Percentiles rank a stretch among this genome's conserved stretches.
Conservation (phyloP, 2,797 vertebrate species). For the Semotilus atromaculatus region DNA sequence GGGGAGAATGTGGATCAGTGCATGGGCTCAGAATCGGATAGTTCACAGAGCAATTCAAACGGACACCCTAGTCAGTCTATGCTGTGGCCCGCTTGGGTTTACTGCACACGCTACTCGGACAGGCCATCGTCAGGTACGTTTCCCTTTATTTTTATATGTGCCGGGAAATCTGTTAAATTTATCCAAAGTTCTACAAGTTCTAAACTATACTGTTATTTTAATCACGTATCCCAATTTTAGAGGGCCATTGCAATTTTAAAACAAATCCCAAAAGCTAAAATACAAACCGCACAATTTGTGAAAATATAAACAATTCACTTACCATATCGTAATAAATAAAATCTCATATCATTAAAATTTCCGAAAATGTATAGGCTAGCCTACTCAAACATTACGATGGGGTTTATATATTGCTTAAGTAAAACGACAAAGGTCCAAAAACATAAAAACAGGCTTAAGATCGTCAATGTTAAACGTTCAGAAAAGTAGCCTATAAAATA, state of each 20-base stretch:
- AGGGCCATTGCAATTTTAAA: neutral
- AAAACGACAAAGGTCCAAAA: conserved; percentile 17
- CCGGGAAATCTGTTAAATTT: neutral
- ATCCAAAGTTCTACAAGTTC: neutral
- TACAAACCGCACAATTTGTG: neutral
- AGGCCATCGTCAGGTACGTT: conserved; percentile 96
- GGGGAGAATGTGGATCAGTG: conserved; percentile 88
- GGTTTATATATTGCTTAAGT: neutral
- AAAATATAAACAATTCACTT: neutral
- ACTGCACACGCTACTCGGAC: conserved; percentile 98
- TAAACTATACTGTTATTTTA: neutral
- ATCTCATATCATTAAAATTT: neutral
- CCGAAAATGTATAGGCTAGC: neutral
- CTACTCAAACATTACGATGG: neutral
- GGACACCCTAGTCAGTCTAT: conserved; percentile 82
- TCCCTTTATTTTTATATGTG: neutral
- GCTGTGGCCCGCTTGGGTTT: conserved; percentile 99
- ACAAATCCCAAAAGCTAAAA: neutral
- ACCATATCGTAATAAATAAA: neutral
- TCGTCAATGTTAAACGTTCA: neutral
- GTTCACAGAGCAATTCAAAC: conserved; percentile 91
- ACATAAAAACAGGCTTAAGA: neutral
- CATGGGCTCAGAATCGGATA: conserved; percentile 96
- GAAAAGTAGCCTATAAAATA: neutral
- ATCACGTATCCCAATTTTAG: neutral